phyloP scores from a whole-genome alignment of 2,113 vertebrate species.

The Cranoglanis bouderius region DNA sequence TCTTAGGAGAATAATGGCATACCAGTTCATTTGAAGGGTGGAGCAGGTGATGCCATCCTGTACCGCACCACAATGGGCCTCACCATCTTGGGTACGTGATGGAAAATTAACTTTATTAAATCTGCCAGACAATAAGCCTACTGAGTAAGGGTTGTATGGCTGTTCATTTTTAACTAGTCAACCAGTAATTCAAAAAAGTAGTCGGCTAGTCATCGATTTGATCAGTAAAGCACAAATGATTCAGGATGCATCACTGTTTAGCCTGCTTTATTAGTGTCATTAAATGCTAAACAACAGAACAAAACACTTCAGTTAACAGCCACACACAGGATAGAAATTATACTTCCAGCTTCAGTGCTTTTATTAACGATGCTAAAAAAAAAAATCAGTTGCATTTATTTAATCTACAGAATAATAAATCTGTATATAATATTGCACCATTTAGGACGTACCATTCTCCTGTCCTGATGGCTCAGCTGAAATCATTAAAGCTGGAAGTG shows the following conservation, averaged over 20 bases:
- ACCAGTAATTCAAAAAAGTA: not conserved
- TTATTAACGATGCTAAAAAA: no score
- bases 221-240: not conserved
- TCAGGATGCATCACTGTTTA: not conserved
- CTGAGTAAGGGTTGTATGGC: not conserved
- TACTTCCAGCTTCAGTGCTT: no score
- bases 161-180: not conserved
- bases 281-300: not conserved
- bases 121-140: not conserved
- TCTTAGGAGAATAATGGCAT: constrained; percentile 86
- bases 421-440: no score
- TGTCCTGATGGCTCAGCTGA: no score
- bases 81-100: constrained; percentile 78
- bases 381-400: no score
- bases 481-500: not conserved
- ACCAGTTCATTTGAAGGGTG: constrained; percentile 89
- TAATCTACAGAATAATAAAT: no score
- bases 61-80: constrained; percentile 82
- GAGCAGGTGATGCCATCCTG: constrained; percentile 75
- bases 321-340: not conserved
- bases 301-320: not conserved
- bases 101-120: not conserved
- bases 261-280: not conserved
- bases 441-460: no score
- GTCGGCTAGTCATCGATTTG: not conserved